Base-by-base conservation (phyloP, 1,140 invertebrate genomes). In the Macrosteles quadrilineatus region DNA sequence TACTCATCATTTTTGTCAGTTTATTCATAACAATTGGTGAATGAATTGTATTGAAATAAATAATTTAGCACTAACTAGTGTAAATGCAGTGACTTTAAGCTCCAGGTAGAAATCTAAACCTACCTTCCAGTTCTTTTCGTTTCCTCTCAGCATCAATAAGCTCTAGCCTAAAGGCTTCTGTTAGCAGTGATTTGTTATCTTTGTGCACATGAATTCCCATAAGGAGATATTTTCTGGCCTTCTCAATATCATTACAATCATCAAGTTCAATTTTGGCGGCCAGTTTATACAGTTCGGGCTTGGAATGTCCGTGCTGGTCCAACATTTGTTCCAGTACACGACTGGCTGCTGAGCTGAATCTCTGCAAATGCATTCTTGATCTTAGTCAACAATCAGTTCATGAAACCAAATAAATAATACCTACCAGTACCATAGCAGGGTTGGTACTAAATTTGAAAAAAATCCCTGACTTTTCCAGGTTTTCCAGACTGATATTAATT, bases 231-330 rank as follows among this genome's bases (percentile, higher is more conserved):
- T 82, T 83, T 72, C 88, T 82, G 23, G 90, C 89, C 76, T 81
- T 87, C n/a, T 89, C 84, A 4, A 85, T 74, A 74, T 87, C 87
- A 19, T 86, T 82, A 71, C 85, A 87, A 71, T 90, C 87, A 77
- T 91, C 86, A 72, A 87, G 85, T 80, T 93, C 90, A 86, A 87
- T 91, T 74, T 86, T 86, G 17, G 89, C 89, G 6, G 90, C 90
- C 68, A 88, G 76, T 45, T 88, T 83, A 90, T 90, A 93, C 67
- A 91, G 82, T 75, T 89, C 87, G 71, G 88, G 87, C 75, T 90
- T 91, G 1, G 14, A 2, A 73, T 89, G 86, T 68, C 85, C 85
- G 78, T 92, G 90, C 3, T 91, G 77, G 82, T 89, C 80, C 9
- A 89, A 77, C 85, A 88, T 85, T 68, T 78, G 77, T 0, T 79